Conservation (phyloP, 2,888 invertebrate genomes). For the Polietes domitor region DNA sequence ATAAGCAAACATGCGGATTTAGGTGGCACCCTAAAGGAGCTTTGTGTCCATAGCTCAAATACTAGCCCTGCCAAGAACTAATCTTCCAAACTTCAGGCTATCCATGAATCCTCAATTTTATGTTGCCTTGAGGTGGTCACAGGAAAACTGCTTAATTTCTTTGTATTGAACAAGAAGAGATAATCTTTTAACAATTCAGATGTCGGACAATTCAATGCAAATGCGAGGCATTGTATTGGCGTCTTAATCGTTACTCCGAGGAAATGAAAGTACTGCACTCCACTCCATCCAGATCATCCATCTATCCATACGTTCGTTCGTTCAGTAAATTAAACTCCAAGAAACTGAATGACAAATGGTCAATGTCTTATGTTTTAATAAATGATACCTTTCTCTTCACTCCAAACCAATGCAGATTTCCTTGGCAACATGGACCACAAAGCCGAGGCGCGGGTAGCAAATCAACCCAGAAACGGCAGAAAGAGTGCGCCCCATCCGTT, state of each 20-base stretch:
- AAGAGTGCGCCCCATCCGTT: background rate
- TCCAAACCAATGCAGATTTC: background rate
- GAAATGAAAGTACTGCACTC: conserved; percentile 26
- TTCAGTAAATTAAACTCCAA: conserved; percentile 30
- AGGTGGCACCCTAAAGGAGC: too few relatives aligned
- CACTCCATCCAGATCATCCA: background rate
- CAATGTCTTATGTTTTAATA: conserved; percentile 27
- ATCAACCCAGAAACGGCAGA: background rate
- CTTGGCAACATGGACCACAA: background rate
- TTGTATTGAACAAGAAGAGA: background rate
- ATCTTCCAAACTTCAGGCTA: too few relatives aligned
- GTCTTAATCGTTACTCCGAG: background rate
- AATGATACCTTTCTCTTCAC: conserved; percentile 34
- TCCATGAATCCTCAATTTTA: too few relatives aligned
- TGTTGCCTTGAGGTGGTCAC: too few relatives aligned
- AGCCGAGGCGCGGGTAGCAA: background rate
- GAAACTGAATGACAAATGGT: conserved; percentile 24
- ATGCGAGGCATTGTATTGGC: conserved; percentile 14
- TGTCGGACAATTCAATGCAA: conserved; percentile 8
- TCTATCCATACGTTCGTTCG: too few relatives aligned
- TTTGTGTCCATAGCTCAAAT: too few relatives aligned
- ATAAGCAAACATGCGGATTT: too few relatives aligned
- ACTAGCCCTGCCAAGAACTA: too few relatives aligned
- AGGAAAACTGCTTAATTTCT: too few relatives aligned
- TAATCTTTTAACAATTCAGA: background rate